phyloP scores from a whole-genome alignment of 2,888 invertebrate species.

The Drosophila kokeensis region DNA sequence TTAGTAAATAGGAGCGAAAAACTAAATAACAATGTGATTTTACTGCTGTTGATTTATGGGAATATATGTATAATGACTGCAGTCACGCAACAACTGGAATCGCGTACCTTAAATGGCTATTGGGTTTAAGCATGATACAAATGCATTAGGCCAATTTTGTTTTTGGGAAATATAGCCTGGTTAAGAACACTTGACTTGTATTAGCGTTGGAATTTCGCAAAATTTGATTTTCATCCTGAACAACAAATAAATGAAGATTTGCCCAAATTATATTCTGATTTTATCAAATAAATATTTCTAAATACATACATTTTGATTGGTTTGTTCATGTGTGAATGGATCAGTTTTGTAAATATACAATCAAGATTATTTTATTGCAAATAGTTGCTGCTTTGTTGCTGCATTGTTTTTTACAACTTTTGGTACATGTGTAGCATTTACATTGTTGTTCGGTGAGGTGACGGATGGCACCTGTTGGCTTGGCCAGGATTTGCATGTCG shows the following conservation, averaged over 20 bases:
- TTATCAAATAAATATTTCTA: neutral
- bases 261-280: neutral
- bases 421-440: conserved; percentile 2
- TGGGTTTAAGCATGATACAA: conserved; percentile 49
- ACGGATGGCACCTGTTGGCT: conserved; percentile 16
- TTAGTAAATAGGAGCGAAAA: conserved; percentile 27
- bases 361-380: conserved; percentile 1
- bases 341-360: neutral
- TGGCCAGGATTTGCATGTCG: conserved; percentile 30
- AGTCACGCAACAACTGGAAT: conserved; percentile 35
- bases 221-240: neutral
- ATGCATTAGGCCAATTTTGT: conserved; percentile 41
- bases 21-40: conserved; percentile 18
- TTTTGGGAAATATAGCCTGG: neutral
- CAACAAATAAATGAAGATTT: neutral
- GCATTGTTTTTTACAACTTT: neutral
- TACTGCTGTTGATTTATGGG: conserved; percentile 30
- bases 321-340: neutral
- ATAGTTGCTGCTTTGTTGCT: neutral
- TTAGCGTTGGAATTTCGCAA: neutral
- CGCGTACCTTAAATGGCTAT: conserved; percentile 23
- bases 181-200: neutral
- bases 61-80: conserved; percentile 16
- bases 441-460: conserved; percentile 1
- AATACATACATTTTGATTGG: neutral